These are phyloP conservation scores for Bergia puertoricense DNA, from an alignment of 92 coral and sea anemone species.

Conservation along the genomic window DNA sequence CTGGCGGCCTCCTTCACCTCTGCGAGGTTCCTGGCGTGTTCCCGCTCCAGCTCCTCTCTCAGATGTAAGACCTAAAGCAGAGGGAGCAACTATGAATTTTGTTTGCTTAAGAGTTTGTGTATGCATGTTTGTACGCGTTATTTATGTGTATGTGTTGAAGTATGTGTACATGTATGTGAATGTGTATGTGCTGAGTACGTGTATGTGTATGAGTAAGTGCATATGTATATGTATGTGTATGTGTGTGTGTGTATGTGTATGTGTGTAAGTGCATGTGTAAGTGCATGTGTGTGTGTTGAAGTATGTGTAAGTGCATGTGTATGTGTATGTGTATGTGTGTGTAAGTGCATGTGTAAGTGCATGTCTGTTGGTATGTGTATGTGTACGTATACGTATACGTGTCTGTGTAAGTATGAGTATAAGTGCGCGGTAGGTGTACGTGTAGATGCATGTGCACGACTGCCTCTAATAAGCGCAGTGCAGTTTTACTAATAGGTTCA, in stretches of 20 bases:
- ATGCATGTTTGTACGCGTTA: not conserved
- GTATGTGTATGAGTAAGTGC: not conserved
- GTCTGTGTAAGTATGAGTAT: not conserved
- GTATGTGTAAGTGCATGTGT: not conserved
- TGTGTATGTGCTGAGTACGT: no score
- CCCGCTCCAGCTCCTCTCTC: constrained; percentile 83
- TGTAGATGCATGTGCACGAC: not conserved
- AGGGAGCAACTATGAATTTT: no score
- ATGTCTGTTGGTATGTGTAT: not conserved
- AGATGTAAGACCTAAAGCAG: constrained; percentile 63
- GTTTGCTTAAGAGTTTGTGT: not conserved
- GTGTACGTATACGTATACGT: not conserved
- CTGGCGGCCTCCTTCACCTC: constrained; percentile 94
- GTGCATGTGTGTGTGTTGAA: not conserved
- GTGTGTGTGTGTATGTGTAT: not conserved
- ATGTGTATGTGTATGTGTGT: not conserved
- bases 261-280: not conserved
- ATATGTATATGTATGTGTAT: not conserved
- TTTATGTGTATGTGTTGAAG: not conserved
- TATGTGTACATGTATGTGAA: not conserved
- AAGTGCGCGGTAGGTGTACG: not conserved
- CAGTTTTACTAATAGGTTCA: no score
- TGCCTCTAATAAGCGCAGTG: not conserved
- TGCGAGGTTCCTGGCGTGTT: constrained; percentile 79
- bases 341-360: not conserved